phyloP scores from a whole-genome alignment of 2,888 invertebrate genomes.

The Lochmaea crataegi region DNA sequence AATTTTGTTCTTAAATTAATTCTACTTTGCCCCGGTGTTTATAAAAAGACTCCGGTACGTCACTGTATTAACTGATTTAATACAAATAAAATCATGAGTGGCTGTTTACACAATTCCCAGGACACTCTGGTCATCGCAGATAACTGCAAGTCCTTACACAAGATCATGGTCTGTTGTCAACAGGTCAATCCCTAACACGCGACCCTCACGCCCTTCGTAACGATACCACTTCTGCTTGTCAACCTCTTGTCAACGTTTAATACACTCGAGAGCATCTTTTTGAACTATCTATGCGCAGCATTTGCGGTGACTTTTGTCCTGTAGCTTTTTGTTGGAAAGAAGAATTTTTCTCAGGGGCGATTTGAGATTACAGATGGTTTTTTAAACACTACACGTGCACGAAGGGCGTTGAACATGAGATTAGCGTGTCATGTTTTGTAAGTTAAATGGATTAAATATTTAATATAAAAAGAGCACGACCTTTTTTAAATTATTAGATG shows the following conservation, averaged over 20 bases:
- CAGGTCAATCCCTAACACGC: conserved; percentile 48
- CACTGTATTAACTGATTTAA: background rate
- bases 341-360: conserved; percentile 31
- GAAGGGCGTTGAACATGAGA: conserved; percentile 26
- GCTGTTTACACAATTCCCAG: conserved; percentile 42
- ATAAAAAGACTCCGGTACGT: background rate
- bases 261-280: conserved; percentile 39
- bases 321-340: background rate
- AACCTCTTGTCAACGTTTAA: conserved; percentile 45
- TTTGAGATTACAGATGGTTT: conserved; percentile 28
- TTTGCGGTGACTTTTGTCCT: conserved; percentile 44
- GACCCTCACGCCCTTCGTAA: conserved; percentile 36
- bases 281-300: conserved; percentile 29
- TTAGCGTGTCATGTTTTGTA: conserved; percentile 20
- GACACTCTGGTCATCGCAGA: conserved; percentile 52
- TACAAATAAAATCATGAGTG: conserved; percentile 11
- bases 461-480: background rate
- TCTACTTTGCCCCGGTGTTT: too few relatives aligned
- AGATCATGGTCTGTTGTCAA: conserved; percentile 48
- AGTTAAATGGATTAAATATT: conserved; percentile 7
- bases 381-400: conserved; percentile 32
- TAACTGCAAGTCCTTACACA: conserved; percentile 49
- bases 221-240: conserved; percentile 38
- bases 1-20: too few relatives aligned
- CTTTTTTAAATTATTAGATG: background rate